phyloP scores from a whole-genome alignment of 2,888 invertebrate species.

The Neoscelio sp. region DNA sequence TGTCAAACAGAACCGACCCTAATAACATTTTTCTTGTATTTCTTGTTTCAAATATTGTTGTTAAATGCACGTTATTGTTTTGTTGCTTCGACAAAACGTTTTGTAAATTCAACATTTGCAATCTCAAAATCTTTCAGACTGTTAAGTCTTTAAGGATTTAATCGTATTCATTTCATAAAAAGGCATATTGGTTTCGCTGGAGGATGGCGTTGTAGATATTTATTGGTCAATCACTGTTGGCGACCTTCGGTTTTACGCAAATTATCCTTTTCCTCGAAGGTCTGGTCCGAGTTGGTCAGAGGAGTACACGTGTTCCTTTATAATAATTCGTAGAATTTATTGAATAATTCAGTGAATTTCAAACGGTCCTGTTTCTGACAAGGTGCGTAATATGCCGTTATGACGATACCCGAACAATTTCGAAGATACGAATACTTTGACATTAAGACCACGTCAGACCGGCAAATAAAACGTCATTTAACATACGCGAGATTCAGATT shows the following conservation, averaged over 20 bases:
- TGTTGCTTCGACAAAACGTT: too few species aligned
- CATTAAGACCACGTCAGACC: conserved; percentile 4
- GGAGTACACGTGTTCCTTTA: conserved; percentile 13
- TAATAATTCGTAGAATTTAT: conserved; percentile 31
- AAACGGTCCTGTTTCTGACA: conserved; percentile 29
- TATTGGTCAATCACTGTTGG: neutral
- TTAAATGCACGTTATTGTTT: too few species aligned
- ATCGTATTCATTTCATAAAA: too few species aligned
- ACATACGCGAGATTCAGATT: neutral
- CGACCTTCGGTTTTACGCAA: conserved; percentile 9
- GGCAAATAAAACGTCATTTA: neutral
- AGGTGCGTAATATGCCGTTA: conserved; percentile 36
- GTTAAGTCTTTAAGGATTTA: too few species aligned
- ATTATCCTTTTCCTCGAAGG: conserved; percentile 14
- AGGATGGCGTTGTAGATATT: neutral
- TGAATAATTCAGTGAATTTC: conserved; percentile 45
- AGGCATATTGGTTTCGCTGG: neutral
- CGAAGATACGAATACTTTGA: conserved; percentile 15
- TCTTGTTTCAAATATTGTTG: too few species aligned
- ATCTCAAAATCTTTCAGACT: too few species aligned
- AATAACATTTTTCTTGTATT: too few species aligned
- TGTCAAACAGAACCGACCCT: too few species aligned
- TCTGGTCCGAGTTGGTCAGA: neutral
- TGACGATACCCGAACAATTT: conserved; percentile 25
- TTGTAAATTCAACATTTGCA: too few species aligned